Evolutionary conservation across 2,797 vertebrate species (phyloP).

Genomic region (Manis pentadactyla): DNA sequence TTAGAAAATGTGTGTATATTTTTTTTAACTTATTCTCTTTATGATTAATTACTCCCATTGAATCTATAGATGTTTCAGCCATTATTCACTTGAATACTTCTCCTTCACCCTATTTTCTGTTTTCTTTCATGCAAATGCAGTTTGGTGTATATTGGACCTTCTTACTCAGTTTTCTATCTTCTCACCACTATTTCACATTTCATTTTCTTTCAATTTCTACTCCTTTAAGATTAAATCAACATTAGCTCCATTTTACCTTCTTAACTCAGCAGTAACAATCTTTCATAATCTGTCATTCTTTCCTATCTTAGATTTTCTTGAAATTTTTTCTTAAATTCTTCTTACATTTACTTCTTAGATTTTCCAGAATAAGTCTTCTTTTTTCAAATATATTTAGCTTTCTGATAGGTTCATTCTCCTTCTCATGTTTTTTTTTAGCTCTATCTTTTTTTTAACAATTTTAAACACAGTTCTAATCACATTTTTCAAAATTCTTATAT

Average conservation of each 20-base stretch:
- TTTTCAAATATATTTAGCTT: background rate
- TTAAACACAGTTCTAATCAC: background rate
- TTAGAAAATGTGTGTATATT: background rate
- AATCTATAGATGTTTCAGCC: background rate
- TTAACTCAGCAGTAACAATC: background rate
- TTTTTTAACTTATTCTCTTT: background rate
- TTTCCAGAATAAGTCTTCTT: background rate
- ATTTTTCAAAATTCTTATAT: background rate
- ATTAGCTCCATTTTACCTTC: background rate
- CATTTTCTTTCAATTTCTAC: background rate
- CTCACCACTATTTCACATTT: background rate
- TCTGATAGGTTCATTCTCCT: background rate
- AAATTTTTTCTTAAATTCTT: too few relatives aligned
- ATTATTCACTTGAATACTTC: background rate
- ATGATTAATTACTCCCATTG: background rate
- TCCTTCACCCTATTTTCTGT: background rate
- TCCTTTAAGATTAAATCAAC: background rate
- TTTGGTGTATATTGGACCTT: background rate
- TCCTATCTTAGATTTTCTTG: background rate
- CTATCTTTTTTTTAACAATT: background rate
- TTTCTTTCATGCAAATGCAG: background rate
- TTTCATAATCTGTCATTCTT: background rate
- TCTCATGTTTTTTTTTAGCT: background rate
- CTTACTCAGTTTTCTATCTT: background rate
- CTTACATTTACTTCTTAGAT: background rate